These are phyloP conservation scores for Eudyptes chrysolophus DNA, from an alignment of 2,113 vertebrate genomes.

Conservation along the genomic window DNA sequence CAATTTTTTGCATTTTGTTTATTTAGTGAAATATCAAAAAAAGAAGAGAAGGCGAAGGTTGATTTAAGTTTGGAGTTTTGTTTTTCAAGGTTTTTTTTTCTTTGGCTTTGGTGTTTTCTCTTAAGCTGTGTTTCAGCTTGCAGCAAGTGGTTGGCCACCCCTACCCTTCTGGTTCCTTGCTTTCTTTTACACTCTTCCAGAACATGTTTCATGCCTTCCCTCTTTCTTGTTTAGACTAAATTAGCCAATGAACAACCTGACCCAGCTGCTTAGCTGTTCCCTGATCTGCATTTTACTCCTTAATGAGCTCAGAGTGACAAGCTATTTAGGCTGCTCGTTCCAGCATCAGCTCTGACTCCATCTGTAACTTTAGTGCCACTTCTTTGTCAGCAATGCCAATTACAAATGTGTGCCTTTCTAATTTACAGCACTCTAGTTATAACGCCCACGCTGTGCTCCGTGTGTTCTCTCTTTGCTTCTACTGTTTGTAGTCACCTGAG, in stretches of 20 bases:
- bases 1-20: conserved; percentile 59
- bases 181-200: conserved; percentile 73
- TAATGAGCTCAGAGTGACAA: conserved; percentile 78
- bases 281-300: conserved; percentile 78
- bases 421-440: conserved; percentile 70
- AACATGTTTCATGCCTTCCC: conserved; percentile 75
- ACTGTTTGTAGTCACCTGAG: conserved; percentile 60
- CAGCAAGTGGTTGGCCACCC: conserved; percentile 74
- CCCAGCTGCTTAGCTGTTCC: conserved; percentile 77
- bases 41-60: conserved; percentile 10
- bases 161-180: conserved; percentile 72
- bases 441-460: conserved; percentile 66
- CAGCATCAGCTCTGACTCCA: conserved; percentile 77
- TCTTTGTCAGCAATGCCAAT: conserved; percentile 77
- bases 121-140: conserved; percentile 72
- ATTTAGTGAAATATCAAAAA: conserved; percentile 32
- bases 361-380: conserved; percentile 77
- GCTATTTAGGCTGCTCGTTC: conserved; percentile 76
- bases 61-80: conserved; percentile 54
- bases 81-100: neutral
- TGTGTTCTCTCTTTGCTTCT: conserved; percentile 66
- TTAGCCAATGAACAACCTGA: conserved; percentile 78
- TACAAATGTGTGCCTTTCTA: conserved; percentile 75
- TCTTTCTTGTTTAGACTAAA: conserved; percentile 77
- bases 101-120: conserved; percentile 63